A percentile compares a stretch with the other conserved stretches of the same genome.
These are phyloP conservation scores for Drosophila pachea DNA, from an alignment of 1,140 invertebrate species.

Conservation along the genomic window DNA sequence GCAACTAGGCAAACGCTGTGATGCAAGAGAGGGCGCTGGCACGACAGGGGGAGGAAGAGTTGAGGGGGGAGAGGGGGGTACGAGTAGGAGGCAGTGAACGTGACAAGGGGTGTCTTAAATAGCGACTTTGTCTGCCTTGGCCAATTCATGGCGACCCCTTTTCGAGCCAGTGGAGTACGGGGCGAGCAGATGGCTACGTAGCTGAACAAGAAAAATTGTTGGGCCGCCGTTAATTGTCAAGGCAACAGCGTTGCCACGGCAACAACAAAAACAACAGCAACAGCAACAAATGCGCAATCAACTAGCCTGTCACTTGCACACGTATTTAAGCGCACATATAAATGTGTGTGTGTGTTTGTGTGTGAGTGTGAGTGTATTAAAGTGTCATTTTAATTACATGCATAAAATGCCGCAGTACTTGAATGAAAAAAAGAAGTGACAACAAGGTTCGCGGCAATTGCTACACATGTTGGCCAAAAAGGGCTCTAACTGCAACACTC, in stretches of 20 bases:
- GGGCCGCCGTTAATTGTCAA: slow-evolving; percentile 64
- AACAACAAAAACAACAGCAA: slow-evolving; percentile 27
- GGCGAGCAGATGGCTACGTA: background rate
- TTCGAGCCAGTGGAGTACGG: background rate
- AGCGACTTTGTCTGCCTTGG: slow-evolving; percentile 50
- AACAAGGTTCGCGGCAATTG: slow-evolving; percentile 30
- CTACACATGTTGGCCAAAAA: slow-evolving; percentile 34
- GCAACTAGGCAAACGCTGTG: background rate
- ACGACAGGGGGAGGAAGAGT: background rate
- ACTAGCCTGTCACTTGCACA: slow-evolving; percentile 40
- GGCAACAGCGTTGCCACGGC: slow-evolving; percentile 55
- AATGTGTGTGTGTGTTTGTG: slow-evolving; percentile 14
- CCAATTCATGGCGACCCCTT: slow-evolving; percentile 60
- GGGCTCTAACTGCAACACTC: background rate
- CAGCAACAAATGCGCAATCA: slow-evolving; percentile 47
- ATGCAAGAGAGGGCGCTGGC: no score
- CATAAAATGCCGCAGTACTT: slow-evolving; percentile 46
- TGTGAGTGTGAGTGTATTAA: slow-evolving; percentile 32
- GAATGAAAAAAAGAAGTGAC: slow-evolving; percentile 14
- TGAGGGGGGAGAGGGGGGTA: no score
- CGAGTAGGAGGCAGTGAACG: no score
- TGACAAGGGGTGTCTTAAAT: slow-evolving; percentile 10
- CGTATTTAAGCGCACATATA: no score
- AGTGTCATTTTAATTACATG: slow-evolving; percentile 63
- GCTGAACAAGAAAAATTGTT: slow-evolving; percentile 25